phyloP scores from a whole-genome alignment of 2,113 vertebrate genomes.

The Phocoena phocoena region DNA sequence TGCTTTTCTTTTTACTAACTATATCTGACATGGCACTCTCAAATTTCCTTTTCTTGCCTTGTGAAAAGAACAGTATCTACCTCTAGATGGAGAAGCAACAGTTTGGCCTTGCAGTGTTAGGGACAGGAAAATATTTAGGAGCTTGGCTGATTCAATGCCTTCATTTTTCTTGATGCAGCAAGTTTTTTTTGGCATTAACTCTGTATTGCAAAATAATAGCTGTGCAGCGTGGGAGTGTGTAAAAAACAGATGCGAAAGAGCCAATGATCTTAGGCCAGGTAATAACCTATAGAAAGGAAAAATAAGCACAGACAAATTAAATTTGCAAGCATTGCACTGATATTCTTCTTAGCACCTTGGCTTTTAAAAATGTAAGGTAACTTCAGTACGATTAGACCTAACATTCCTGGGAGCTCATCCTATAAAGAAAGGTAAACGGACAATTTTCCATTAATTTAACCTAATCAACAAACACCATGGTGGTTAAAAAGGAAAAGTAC shows the following conservation, averaged over 20 bases:
- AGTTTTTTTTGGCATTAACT: conserved; percentile 28
- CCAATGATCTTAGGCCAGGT: background rate
- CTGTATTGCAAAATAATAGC: background rate
- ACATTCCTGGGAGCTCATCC: background rate
- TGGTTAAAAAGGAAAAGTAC: background rate
- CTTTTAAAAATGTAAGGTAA: conserved; percentile 10
- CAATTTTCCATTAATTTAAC: background rate
- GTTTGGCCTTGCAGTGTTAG: conserved; percentile 50
- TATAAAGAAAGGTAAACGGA: background rate
- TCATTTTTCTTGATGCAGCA: conserved; percentile 58
- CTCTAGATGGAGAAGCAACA: background rate
- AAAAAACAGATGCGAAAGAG: conserved; percentile 28
- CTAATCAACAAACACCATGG: background rate
- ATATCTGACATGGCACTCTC: background rate
- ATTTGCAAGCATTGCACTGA: background rate
- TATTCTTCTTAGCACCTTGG: background rate
- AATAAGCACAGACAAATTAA: conserved; percentile 30
- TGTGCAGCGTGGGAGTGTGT: background rate
- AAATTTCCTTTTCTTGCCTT: background rate
- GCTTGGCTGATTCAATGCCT: conserved; percentile 31
- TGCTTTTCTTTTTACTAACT: background rate
- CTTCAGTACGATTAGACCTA: background rate
- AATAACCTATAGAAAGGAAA: background rate
- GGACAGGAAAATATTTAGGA: background rate
- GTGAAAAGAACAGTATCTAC: background rate